Base-by-base conservation (phyloP, 2,797 vertebrate genomes). In the Chrysocyon brachyurus region DNA sequence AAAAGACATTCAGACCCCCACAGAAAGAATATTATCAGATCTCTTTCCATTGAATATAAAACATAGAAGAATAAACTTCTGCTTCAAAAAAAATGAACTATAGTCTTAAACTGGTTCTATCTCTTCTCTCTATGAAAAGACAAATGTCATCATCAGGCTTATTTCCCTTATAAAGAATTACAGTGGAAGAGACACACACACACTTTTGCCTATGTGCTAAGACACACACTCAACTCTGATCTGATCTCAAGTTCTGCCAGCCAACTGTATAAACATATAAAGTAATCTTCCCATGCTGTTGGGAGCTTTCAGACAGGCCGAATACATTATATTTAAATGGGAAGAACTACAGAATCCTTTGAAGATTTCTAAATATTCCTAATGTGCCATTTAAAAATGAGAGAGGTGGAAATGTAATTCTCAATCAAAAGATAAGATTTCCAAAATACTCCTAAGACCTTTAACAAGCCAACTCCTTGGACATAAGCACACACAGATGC, bases 11-110 rank as follows among this genome's bases (percentile, higher is more conserved):
- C 54, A 84, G 28, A 66, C 82, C 66, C 31, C 70, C 56, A 84
- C 75, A 59, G 57, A 46, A 81, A 84, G 64, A 96, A 83, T 64
- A 95, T 75, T 96, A 93, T 91, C 52, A 89, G 72, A 70, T 90
- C 36, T 56, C 86, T 92, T 59, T 93, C 49, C 63, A 92, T 24
- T 75, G 72, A 86, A 95, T 94, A 75, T 19, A 33, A 97, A 96
- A 82, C 59, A 26, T 10, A 86, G 57, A 59, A 92, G 56, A 90
- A 85, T 61, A 86, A 96, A 91, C 87, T 61, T 88, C 36, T 95
- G 52, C 66, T 96, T 88, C 12, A 56, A 95, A 70, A 79, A 61
- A 52, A 46, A 85, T 57, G 28, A 64, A 21, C 72, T 40, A 52
- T n/a, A 33, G 6, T 87, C 64, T 86, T 88, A 91, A 75, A 94